These are phyloP conservation scores for Embidobia sp. DNA, from an alignment of 2,888 invertebrate genomes.

Conservation along the genomic window DNA sequence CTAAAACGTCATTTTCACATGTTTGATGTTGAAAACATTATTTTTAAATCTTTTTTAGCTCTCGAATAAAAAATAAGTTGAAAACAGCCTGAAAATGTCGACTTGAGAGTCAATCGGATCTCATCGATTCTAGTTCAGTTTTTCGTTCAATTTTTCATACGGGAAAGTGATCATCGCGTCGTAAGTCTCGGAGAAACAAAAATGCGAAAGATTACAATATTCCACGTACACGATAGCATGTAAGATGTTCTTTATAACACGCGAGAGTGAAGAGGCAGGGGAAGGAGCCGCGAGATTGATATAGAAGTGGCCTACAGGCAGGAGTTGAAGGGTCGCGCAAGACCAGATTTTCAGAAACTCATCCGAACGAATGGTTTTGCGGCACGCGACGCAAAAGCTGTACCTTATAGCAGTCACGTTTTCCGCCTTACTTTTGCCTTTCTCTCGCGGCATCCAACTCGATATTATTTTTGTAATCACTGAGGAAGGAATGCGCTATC, in stretches of 20 bases:
- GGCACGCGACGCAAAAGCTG: conserved; percentile 72
- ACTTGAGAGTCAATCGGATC: too few relatives aligned
- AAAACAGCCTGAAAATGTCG: too few relatives aligned
- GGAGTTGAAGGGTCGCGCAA: conserved; percentile 38
- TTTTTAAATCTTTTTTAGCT: too few relatives aligned
- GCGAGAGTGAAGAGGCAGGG: neutral
- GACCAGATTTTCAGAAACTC: conserved; percentile 70
- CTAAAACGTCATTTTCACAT: too few relatives aligned
- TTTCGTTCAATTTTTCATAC: neutral
- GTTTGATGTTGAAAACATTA: too few relatives aligned
- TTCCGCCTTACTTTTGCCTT: conserved; percentile 62
- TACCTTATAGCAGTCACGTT: conserved; percentile 62
- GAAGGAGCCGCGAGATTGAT: conserved; percentile 31
- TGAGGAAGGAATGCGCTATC: conserved; percentile 27
- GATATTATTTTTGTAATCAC: conserved; percentile 43
- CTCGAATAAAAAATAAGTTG: too few relatives aligned
- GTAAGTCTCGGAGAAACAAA: neutral
- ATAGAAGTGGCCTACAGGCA: conserved; percentile 48
- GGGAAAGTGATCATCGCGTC: neutral
- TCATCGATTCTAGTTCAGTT: neutral
- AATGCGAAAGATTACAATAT: conserved; percentile 19
- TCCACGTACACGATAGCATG: conserved; percentile 28
- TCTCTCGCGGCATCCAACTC: conserved; percentile 41
- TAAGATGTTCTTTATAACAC: conserved; percentile 32
- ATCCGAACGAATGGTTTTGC: conserved; percentile 69